Base-by-base conservation (phyloP, 2,888 invertebrate genomes). In the Antheraea yamamai region DNA sequence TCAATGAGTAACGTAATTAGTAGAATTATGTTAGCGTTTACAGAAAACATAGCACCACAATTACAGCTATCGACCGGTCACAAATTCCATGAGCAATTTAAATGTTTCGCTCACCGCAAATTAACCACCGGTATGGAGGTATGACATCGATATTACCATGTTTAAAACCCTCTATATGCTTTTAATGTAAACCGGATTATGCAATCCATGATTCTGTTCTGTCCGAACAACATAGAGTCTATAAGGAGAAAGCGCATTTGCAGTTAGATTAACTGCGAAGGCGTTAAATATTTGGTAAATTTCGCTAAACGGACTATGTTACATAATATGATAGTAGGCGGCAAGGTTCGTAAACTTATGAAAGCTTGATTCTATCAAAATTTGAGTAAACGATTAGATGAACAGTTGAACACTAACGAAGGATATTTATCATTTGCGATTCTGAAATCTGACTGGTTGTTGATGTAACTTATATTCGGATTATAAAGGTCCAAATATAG, bases 221-320 rank as follows among this genome's bases (percentile, higher is more conserved):
- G 70, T 18, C n/a, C 39, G 39, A n/a, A 39, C 35, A 39, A 39
- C 70, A 39, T 39, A 70, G 70, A 70, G n/a, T 39, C 39, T 70
- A 39, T 39, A 70, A 30, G 70, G 70, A 70, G 70, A 70, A 70
- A 70, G 70, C 20, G 70, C 70, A 70, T 70, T 70, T 39, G n/a
- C 39, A 70, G n/a, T 35, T 20, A 39, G 39, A 68, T 73, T 55
- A 73, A 52, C 55, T 73, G 51, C 73, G 52, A 14, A 55, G 47
- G 55, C 39, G 39, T 26, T 14, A 66, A 66, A 66, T 66, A 73
- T 61, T 73, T 55, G 23, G 61, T 61, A 61, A 73, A 61, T 58
- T 1, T 39, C 23, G 35, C 39, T 23, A 55, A 55, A 20, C n/a
- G 52, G 55, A 4, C 73, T 52, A 2, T 30, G n/a, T 61, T 35